Percentiles rank a stretch among this genome's conserved stretches.
Conservation (phyloP, 2,888 invertebrate species). For the Leptothorax acervorum region DNA sequence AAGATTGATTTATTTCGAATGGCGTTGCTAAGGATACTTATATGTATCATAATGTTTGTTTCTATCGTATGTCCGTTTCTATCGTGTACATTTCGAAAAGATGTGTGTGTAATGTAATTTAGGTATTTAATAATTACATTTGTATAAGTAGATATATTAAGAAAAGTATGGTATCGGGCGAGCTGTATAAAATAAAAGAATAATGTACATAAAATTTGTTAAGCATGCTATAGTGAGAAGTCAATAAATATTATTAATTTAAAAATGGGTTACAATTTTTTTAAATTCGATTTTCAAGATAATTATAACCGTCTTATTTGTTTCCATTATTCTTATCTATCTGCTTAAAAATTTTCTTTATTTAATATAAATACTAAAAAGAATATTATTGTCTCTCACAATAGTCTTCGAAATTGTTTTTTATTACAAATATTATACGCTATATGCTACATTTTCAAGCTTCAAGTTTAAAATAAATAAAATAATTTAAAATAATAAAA, state of each 20-base stretch:
- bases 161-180: neutral
- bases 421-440: neutral
- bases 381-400: neutral
- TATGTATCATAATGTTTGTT: neutral
- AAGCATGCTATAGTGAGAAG: neutral
- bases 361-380: neutral
- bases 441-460: neutral
- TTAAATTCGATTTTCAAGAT: neutral
- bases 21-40: neutral
- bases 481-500: neutral
- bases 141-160: neutral
- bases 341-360: neutral
- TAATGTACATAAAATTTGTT: neutral
- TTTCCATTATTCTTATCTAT: neutral
- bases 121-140: neutral
- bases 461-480: neutral
- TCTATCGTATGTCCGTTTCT: neutral
- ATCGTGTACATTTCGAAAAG: neutral
- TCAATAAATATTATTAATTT: neutral
- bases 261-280: neutral
- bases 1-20: neutral
- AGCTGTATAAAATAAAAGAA: neutral
- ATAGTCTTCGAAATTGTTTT: neutral
- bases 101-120: neutral
- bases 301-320: neutral